Percentiles rank a stretch among this genome's conserved stretches.
These are phyloP conservation scores for Australoheros scitulus DNA, from an alignment of 2,113 vertebrate species.

Conservation along the genomic window DNA sequence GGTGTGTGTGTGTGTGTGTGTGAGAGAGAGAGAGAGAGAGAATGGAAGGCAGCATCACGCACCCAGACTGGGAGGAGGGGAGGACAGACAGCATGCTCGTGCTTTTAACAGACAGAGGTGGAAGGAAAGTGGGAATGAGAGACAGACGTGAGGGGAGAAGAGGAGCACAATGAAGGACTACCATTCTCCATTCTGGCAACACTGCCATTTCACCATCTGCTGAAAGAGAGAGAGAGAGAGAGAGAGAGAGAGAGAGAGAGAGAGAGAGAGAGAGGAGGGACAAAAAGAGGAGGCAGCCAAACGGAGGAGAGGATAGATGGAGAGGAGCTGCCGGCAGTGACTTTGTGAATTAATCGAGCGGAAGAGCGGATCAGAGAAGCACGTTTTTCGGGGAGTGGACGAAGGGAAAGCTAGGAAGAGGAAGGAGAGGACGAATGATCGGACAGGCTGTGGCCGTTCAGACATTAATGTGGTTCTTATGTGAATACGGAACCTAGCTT, in stretches of 20 bases:
- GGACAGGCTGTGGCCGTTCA: slow-evolving; percentile 61
- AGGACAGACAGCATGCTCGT: slow-evolving; percentile 69
- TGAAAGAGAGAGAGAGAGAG: slow-evolving; percentile 29
- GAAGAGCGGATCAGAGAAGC: slow-evolving; percentile 71
- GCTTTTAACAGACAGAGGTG: slow-evolving; percentile 69
- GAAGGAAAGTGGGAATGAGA: slow-evolving; percentile 71
- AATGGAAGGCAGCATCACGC: slow-evolving; percentile 72
- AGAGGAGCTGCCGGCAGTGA: slow-evolving; percentile 72
- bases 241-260: not conserved
- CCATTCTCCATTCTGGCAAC: slow-evolving; percentile 65
- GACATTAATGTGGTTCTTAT: slow-evolving; percentile 64
- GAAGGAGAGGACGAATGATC: slow-evolving; percentile 60
- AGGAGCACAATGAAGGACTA: slow-evolving; percentile 75
- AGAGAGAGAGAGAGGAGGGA: slow-evolving; percentile 17
- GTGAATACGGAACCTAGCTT: slow-evolving; percentile 52
- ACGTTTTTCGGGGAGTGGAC: slow-evolving; percentile 76
- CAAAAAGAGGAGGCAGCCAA: slow-evolving; percentile 62
- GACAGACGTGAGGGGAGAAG: slow-evolving; percentile 65
- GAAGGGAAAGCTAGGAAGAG: slow-evolving; percentile 53
- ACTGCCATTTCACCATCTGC: slow-evolving; percentile 71
- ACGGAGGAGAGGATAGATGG: slow-evolving; percentile 66
- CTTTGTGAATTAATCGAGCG: slow-evolving; percentile 79
- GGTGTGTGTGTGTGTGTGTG: slow-evolving; percentile 13
- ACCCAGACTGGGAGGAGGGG: slow-evolving; percentile 70
- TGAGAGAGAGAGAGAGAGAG: slow-evolving; percentile 29